These are phyloP conservation scores for Macroramphosus scolopax DNA, from an alignment of 2,797 vertebrate genomes.

Conservation along the genomic window DNA sequence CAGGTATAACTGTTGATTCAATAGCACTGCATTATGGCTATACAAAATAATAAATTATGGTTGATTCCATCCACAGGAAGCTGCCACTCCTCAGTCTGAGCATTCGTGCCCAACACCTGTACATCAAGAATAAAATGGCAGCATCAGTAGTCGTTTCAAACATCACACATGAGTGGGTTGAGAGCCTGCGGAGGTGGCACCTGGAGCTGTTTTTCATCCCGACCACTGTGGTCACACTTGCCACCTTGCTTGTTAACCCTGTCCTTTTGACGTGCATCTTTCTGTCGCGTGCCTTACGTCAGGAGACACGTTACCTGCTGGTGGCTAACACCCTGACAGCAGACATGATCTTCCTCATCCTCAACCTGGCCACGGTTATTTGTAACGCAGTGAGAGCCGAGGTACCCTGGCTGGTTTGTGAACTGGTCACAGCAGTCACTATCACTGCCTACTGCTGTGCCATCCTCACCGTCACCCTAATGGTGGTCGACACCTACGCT, in stretches of 20 bases:
- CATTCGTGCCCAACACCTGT: neutral
- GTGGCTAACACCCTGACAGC: constrained; percentile 79
- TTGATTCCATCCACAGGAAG: constrained; percentile 34
- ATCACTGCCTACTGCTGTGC: constrained; percentile 73
- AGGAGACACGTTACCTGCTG: constrained; percentile 81
- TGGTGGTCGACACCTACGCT: constrained; percentile 82
- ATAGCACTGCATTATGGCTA: too few relatives aligned
- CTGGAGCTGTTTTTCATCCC: constrained; percentile 76
- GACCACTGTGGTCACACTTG: constrained; percentile 57
- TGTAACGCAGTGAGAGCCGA: constrained; percentile 48
- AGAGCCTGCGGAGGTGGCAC: constrained; percentile 47
- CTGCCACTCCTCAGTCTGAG: neutral
- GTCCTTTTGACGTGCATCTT: constrained; percentile 77
- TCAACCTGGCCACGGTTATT: constrained; percentile 69
- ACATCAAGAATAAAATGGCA: constrained; percentile 23
- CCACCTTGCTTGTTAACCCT: constrained; percentile 71
- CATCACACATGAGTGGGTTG: constrained; percentile 60
- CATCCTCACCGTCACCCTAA: constrained; percentile 79
- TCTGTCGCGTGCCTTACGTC: constrained; percentile 62
- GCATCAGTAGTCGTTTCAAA: constrained; percentile 29
- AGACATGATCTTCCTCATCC: constrained; percentile 75
- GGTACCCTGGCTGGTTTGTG: constrained; percentile 65
- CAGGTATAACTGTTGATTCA: too few relatives aligned
- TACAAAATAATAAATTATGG: too few relatives aligned
- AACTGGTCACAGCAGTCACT: constrained; percentile 63